A percentile compares a stretch with the other conserved stretches of the same genome.
Conservation (phyloP, 2,797 vertebrate genomes). For the Rallus crepitans region DNA sequence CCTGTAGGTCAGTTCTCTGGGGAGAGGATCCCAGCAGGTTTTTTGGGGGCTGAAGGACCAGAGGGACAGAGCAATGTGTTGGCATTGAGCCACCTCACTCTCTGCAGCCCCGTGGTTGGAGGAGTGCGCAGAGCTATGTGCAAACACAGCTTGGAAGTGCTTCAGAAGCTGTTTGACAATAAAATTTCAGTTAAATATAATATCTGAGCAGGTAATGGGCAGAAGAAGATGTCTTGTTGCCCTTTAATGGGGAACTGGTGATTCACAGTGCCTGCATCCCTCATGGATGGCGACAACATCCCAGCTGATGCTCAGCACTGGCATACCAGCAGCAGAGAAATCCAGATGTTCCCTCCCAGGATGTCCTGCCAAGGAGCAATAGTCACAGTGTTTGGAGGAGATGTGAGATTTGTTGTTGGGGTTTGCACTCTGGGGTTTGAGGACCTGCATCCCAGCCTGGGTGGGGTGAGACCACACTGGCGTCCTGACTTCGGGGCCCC, state of each 20-base stretch:
- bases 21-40: neutral
- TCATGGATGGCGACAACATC: neutral
- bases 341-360: neutral
- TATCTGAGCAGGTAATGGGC: neutral
- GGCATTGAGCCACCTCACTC: neutral
- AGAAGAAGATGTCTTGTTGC: neutral
- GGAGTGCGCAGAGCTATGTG: accelerated
- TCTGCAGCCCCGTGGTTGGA: neutral
- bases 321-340: accelerated
- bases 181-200: neutral
- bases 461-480: neutral
- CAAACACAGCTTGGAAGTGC: neutral
- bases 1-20: neutral
- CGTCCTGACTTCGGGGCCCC: neutral
- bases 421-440: neutral
- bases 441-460: neutral
- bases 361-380: neutral
- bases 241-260: neutral
- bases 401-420: neutral
- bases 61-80: neutral
- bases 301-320: neutral
- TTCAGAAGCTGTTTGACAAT: neutral
- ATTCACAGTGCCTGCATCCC: neutral
- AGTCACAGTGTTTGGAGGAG: neutral
- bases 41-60: neutral